Evolutionary conservation across 1,140 invertebrate genomes (phyloP).

Genomic region (Saccostrea cuccullata): DNA sequence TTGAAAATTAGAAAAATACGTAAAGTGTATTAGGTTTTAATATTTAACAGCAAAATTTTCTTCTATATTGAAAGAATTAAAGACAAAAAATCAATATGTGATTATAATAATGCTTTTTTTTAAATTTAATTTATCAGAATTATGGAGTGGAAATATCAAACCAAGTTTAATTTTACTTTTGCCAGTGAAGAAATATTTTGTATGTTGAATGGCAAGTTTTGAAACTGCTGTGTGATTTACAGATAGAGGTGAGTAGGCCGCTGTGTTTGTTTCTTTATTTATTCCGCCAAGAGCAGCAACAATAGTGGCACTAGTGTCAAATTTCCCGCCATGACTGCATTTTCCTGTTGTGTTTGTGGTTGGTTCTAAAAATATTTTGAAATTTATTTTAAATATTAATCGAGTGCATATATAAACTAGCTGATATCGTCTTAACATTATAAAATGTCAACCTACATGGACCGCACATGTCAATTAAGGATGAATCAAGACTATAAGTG

Average conservation of each 20-base stretch:
- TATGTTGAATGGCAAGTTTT: constrained; percentile 52
- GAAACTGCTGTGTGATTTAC: constrained; percentile 47
- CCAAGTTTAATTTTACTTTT: constrained; percentile 4
- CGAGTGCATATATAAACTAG: too few species aligned
- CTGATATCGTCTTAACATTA: too few species aligned
- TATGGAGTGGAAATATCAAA: too few species aligned
- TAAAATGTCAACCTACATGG: too few species aligned
- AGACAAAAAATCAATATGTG: too few species aligned
- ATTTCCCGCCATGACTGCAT: constrained; percentile 61
- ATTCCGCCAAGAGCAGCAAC: constrained; percentile 55
- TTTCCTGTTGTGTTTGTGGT: constrained; percentile 46
- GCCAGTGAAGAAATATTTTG: constrained; percentile 50
- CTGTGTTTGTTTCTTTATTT: constrained; percentile 55
- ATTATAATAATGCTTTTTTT: too few species aligned
- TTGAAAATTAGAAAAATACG: background rate
- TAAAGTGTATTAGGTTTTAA: background rate
- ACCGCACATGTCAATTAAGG: too few species aligned
- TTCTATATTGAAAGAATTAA: background rate
- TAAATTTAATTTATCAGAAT: too few species aligned
- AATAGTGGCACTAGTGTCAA: constrained; percentile 38
- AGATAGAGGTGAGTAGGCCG: constrained; percentile 45
- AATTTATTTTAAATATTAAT: too few species aligned
- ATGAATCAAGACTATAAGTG: too few species aligned
- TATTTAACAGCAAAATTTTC: background rate
- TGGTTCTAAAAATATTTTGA: constrained; percentile 10